These are phyloP conservation scores for Eutolmus rufibarbis DNA, from an alignment of 2,888 invertebrate genomes.

Conservation along the genomic window DNA sequence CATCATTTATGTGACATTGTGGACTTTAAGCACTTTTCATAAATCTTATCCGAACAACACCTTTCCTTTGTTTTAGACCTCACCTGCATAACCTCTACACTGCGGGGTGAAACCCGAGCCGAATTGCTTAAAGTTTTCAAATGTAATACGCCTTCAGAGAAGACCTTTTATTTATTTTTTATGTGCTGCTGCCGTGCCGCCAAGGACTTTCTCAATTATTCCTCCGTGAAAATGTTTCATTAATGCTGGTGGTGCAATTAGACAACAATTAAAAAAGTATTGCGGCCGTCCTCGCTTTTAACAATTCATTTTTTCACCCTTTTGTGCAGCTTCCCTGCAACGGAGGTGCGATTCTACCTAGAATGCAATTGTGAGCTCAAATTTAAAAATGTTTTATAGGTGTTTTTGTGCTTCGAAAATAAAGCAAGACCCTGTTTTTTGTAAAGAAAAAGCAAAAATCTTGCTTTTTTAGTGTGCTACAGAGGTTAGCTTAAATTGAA, in stretches of 20 bases:
- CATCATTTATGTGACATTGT: background rate
- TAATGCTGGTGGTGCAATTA: constrained; percentile 4
- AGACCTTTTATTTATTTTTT: background rate
- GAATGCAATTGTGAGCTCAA: background rate
- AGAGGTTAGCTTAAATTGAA: background rate
- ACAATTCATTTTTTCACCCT: background rate
- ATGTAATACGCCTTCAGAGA: background rate
- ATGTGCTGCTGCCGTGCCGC: background rate
- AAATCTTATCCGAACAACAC: background rate
- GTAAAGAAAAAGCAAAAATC: background rate
- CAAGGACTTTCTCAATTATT: background rate
- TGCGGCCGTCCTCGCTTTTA: background rate
- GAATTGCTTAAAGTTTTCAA: background rate
- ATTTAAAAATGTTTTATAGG: background rate
- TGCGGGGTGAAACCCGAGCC: background rate
- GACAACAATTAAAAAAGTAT: constrained; percentile 2
- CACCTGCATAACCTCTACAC: background rate
- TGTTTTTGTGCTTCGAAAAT: background rate
- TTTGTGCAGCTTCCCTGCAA: background rate
- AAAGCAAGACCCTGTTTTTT: background rate
- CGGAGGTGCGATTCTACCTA: background rate
- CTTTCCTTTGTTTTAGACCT: background rate
- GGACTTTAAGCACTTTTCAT: background rate
- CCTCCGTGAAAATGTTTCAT: background rate
- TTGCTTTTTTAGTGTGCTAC: background rate